A percentile compares a stretch with the other conserved stretches of the same genome.
Evolutionary conservation across 2,888 invertebrate genomes (phyloP).

Genomic region (Nymphalis polychloros): DNA sequence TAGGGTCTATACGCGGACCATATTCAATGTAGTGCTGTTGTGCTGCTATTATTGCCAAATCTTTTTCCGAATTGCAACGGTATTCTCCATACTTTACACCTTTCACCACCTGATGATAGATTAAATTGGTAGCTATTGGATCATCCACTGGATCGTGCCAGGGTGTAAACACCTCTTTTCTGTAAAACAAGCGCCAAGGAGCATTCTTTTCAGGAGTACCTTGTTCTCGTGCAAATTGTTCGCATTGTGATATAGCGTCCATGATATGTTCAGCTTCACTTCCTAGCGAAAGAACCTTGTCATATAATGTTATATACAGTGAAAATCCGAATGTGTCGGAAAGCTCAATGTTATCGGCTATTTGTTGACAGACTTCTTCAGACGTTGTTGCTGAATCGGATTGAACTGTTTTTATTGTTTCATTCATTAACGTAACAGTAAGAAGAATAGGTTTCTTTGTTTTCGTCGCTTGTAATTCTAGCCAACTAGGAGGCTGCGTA

Average conservation of each 20-base stretch:
- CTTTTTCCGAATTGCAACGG: conserved; percentile 90
- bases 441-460: conserved; percentile 91
- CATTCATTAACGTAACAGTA: conserved; percentile 94
- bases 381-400: conserved; percentile 96
- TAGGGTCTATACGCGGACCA: conserved; percentile 84
- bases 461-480: conserved; percentile 92
- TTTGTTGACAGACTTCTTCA: conserved; percentile 90
- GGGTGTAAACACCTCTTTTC: conserved; percentile 94
- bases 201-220: conserved; percentile 91
- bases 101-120: conserved; percentile 92
- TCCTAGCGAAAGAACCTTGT: conserved; percentile 94
- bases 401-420: conserved; percentile 88
- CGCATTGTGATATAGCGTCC: conserved; percentile 98
- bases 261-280: conserved; percentile 95
- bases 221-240: conserved; percentile 96
- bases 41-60: conserved; percentile 93
- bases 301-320: conserved; percentile 93
- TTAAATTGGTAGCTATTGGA: conserved; percentile 90
- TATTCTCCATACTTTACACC: conserved; percentile 97
- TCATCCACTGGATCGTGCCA: conserved; percentile 95
- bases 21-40: conserved; percentile 95
- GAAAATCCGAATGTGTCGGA: conserved; percentile 95
- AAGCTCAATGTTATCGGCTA: conserved; percentile 88
- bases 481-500: conserved; percentile 95
- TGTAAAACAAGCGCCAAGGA: conserved; percentile 93